Evolutionary conservation across 2,888 invertebrate species (phyloP), one percentile per base, ranked within the genome.

Genomic region (Ophion slaviceki): DNA sequence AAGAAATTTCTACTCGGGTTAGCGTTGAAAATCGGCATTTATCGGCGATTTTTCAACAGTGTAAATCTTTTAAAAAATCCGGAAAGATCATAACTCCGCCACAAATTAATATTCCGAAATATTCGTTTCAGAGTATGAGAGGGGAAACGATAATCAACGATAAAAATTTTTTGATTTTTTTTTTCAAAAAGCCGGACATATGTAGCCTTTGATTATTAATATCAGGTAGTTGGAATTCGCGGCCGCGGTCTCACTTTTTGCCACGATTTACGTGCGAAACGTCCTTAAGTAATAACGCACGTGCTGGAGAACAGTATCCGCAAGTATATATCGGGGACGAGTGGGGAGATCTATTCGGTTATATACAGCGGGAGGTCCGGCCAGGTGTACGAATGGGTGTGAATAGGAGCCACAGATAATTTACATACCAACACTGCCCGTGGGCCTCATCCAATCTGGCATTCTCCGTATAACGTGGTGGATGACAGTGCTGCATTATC

Each of bases 401-500:
- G 90, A 91, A 91, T 92, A 89, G 86, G 89, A 88, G 89, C 89
- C 90, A 88, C 89, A 88, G 89, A 88, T 90, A 91, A 92, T 92
- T 92, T 92, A 89, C 92, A 92, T 92, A 92, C 91, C 90, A 87
- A 90, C 90, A 90, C 89, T 88, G 84, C 86, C 88, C 86, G 80
- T 87, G 83, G 85, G 86, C 86, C 86, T 86, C 85, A 85, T 82
- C 76, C 82, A 72, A 85, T 85, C 72, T 76, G 47, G 53, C 82
- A 85, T 85, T 85, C 85, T 82, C 76, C 79, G 80, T 82, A 85
- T 82, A 85, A 85, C 82, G 79, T 72, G 53, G 76, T 62, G 82
- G 85, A 85, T 80, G 85, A 80, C 85, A 79, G 71, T 61, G 80
- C 85, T 82, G 83, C 80, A 85, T 82, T 82, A 85, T 85, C 80